Conservation (phyloP, 2,888 invertebrate species). For the Thecocarcelia acutangulata region DNA sequence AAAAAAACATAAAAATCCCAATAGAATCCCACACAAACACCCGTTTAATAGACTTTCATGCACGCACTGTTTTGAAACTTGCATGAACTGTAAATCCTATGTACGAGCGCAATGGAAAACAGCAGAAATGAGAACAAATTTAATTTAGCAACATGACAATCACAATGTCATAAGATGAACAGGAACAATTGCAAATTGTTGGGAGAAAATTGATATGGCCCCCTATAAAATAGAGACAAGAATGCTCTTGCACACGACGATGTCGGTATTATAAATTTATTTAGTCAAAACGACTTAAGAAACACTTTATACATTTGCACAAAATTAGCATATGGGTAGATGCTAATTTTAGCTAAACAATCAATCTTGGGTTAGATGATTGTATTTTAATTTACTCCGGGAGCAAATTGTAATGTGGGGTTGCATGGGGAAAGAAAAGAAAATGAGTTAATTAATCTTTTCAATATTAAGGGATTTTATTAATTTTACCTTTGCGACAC, state of each 20-base stretch:
- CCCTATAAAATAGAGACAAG: neutral
- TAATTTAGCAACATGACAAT: constrained; percentile 48
- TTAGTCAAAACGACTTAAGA: no score
- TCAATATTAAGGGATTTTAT: no score
- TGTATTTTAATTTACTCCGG: no score
- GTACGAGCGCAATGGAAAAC: constrained; percentile 7
- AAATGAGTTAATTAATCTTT: no score
- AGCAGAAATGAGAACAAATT: constrained; percentile 44
- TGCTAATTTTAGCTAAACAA: no score
- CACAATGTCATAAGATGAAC: constrained; percentile 48
- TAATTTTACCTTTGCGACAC: no score
- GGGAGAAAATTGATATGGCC: constrained; percentile 20
- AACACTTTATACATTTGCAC: no score
- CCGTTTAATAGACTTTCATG: neutral
- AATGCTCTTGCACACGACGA: neutral
- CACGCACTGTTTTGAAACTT: neutral
- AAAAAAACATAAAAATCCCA: constrained; percentile 17
- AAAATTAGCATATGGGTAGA: no score
- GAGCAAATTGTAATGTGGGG: no score
- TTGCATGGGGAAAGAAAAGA: no score
- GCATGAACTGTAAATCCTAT: constrained; percentile 5
- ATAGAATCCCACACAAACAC: constrained; percentile 10
- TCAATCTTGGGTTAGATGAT: no score
- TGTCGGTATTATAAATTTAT: no score
- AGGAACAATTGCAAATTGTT: constrained; percentile 6